Evolutionary conservation across 1,140 invertebrate genomes (phyloP).

Genomic region (Drosophila grimshawi): DNA sequence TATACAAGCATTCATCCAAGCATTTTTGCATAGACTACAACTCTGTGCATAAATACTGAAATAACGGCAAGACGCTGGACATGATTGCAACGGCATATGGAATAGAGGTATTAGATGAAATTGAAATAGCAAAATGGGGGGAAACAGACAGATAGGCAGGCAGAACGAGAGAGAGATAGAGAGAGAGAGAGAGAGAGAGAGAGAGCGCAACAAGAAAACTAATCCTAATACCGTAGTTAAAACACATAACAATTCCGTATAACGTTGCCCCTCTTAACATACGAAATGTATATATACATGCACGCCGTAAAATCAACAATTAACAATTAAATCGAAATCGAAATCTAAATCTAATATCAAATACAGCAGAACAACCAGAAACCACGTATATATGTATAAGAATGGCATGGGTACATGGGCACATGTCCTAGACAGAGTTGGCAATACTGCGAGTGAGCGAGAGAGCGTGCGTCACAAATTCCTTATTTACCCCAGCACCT

Average conservation of each 20-base stretch:
- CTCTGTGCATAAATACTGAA: constrained; percentile 37
- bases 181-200: constrained; percentile 13
- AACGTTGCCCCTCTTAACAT: not conserved
- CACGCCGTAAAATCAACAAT: not conserved
- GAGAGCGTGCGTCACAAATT: constrained; percentile 5
- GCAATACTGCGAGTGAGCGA: not conserved
- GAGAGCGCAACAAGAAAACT: not conserved
- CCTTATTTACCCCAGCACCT: constrained; percentile 32
- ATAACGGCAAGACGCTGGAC: constrained; percentile 46
- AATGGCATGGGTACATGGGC: not conserved
- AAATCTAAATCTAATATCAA: not conserved
- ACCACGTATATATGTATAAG: too few species aligned
- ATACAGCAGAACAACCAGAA: too few species aligned
- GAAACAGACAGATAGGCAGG: constrained; percentile 6
- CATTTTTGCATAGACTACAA: not conserved
- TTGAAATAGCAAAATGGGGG: too few species aligned
- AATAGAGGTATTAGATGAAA: too few species aligned
- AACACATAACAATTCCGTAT: not conserved
- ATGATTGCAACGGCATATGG: not conserved
- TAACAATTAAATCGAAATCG: not conserved
- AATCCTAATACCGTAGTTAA: not conserved
- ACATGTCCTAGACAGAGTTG: constrained; percentile 3
- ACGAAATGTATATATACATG: constrained; percentile 10
- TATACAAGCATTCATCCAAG: constrained; percentile 43
- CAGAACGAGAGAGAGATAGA: constrained; percentile 42